These are phyloP conservation scores for Dryadula phaetusa DNA, from an alignment of 2,888 invertebrate species.

Conservation along the genomic window DNA sequence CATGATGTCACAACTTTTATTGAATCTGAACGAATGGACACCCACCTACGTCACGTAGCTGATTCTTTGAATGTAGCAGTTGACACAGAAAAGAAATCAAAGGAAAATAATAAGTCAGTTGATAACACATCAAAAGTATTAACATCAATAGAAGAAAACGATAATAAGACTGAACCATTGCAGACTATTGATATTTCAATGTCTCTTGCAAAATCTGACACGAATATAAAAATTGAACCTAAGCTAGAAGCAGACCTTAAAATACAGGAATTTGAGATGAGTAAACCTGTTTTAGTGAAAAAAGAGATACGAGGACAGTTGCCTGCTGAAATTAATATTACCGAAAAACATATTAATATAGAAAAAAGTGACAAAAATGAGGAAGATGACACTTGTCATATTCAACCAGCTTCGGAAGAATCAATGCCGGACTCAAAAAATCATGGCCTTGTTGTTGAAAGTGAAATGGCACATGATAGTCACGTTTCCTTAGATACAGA, in stretches of 20 bases:
- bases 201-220: slow-evolving; percentile 64
- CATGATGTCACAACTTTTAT: slow-evolving; percentile 61
- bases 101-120: neutral
- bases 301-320: slow-evolving; percentile 71
- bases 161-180: slow-evolving; percentile 6
- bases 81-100: neutral
- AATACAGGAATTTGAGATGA: slow-evolving; percentile 61
- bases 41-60: slow-evolving; percentile 53
- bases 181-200: slow-evolving; percentile 64
- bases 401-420: slow-evolving; percentile 51
- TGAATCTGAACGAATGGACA: slow-evolving; percentile 66
- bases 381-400: slow-evolving; percentile 47
- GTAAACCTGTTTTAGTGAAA: slow-evolving; percentile 61
- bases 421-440: slow-evolving; percentile 59
- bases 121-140: slow-evolving; percentile 45
- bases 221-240: slow-evolving; percentile 57
- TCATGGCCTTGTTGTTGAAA: slow-evolving; percentile 53
- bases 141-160: slow-evolving; percentile 35
- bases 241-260: slow-evolving; percentile 67
- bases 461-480: slow-evolving; percentile 65
- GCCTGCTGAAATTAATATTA: slow-evolving; percentile 64
- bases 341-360: slow-evolving; percentile 46
- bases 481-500: slow-evolving; percentile 61
- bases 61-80: neutral
- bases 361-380: slow-evolving; percentile 6